A percentile compares a stretch with the other conserved stretches of the same genome.
phyloP scores from a whole-genome alignment of 2,888 invertebrate genomes.

The Rotaria socialis region DNA sequence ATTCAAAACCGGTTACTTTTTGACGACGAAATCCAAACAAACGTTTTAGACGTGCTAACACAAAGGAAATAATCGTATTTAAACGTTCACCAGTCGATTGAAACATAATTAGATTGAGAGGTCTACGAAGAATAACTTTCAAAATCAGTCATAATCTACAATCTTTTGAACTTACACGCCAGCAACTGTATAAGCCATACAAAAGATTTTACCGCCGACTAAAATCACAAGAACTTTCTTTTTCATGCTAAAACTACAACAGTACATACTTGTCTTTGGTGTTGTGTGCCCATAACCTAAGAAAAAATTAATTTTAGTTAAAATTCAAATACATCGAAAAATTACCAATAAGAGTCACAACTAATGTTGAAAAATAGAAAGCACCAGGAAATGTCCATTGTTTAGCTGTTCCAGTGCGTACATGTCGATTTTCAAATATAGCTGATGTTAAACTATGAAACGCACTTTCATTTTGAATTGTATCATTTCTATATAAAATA shows the following conservation, averaged over 20 bases:
- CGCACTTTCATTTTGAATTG: not conserved
- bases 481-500: conserved; percentile 33
- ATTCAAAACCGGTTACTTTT: conserved; percentile 41
- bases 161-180: not conserved
- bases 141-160: not conserved
- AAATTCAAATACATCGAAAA: not conserved
- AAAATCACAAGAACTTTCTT: too few species aligned
- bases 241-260: not conserved
- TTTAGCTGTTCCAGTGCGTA: conserved; percentile 9
- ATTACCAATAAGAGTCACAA: conserved; percentile 88
- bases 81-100: conserved; percentile 96
- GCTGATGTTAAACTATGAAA: not conserved
- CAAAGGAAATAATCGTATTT: conserved; percentile 91
- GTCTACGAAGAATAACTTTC: conserved; percentile 55
- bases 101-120: conserved; percentile 93
- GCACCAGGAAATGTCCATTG: conserved; percentile 99
- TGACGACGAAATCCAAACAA: conserved; percentile 65
- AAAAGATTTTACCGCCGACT: conserved; percentile 28
- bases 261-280: conserved; percentile 29
- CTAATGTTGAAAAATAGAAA: conserved; percentile 95
- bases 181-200: conserved; percentile 20
- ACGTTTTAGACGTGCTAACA: conserved; percentile 79
- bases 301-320: not conserved
- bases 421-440: not conserved
- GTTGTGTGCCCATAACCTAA: conserved; percentile 33